These are phyloP conservation scores for Sebastes trivittatus DNA, from an alignment of 2,797 vertebrate species.

Conservation along the genomic window DNA sequence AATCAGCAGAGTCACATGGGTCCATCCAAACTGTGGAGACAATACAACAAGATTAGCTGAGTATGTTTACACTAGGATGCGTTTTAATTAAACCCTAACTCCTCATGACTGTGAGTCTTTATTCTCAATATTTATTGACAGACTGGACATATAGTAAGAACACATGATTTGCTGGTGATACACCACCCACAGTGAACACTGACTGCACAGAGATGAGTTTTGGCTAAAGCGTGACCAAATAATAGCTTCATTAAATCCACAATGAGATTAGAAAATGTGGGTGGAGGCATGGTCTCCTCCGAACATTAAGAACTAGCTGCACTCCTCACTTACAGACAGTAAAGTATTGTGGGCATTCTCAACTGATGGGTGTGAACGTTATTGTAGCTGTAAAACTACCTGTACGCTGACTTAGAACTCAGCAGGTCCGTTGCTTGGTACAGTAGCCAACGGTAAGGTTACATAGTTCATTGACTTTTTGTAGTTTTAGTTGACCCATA, in stretches of 20 bases:
- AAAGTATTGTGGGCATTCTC: background rate
- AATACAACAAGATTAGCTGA: background rate
- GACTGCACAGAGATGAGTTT: background rate
- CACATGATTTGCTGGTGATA: background rate
- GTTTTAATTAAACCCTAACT: background rate
- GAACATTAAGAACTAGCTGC: background rate
- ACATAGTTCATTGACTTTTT: no score
- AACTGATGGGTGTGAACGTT: background rate
- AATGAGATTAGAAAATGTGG: background rate
- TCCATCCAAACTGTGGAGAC: conserved; percentile 93
- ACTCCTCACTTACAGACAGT: background rate
- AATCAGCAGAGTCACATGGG: conserved; percentile 96
- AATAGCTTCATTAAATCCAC: background rate
- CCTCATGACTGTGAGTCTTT: background rate
- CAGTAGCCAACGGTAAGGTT: no score
- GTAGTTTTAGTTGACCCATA: no score
- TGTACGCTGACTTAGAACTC: background rate
- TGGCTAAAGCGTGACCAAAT: background rate
- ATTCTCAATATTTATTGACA: background rate
- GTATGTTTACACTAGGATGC: background rate
- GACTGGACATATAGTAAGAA: background rate
- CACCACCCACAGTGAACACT: background rate
- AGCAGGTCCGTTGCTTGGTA: no score
- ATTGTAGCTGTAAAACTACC: background rate
- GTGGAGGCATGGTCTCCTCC: background rate